Evolutionary conservation across 2,113 vertebrate species (phyloP), one percentile per base, ranked within the genome.

Genomic region (Lethenteron reissneri): DNA sequence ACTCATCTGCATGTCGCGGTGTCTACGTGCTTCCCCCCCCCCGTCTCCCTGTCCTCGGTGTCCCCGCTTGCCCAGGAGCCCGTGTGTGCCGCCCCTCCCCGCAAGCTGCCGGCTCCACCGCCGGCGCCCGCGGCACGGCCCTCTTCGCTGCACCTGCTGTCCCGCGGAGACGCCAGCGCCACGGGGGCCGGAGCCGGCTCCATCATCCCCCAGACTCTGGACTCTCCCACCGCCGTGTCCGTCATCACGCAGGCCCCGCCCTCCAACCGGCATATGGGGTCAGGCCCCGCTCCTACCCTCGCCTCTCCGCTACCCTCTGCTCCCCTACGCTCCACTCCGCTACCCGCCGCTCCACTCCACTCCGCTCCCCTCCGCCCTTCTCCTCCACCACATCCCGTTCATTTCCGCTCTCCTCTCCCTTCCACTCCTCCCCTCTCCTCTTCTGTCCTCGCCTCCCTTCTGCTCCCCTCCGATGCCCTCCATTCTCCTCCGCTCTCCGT

Each of bases 161-260:
- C 94, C 19, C 92, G 87, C 83, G 87, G 89, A 79, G 94, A 99
- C 76, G 86, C 91, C 76, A 90, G 85, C 85, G 90, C 95, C 83
- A 41, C 41, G 41, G 41, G 41, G 41, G 41, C 41, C 41, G 41
- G 41, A 41, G 41, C 41, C 41, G 41, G 41, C 41, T 41, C 41
- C 41, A 91, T 99, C 83, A 94, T 95, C 85, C 92, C 95, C 83
- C 92, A 88, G 83, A 88, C 90, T 78, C 85, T 91, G 82, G 90
- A 90, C 76, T 99, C 92, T 78, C 94, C 94, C 83, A 95, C 94
- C 21, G 94, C 94, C 80, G 96, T 90, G 84, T 92, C 92, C 85
- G 94, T 99, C 84, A 97, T 97, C 82, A 95, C 94, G 77, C 94
- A 95, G 80, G 88, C 89, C 80, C 90, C 94, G 70, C 86, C 94